Evolutionary conservation across 2,113 vertebrate genomes (phyloP), one percentile per base, ranked within the genome.

Genomic region (Nibea coibor): DNA sequence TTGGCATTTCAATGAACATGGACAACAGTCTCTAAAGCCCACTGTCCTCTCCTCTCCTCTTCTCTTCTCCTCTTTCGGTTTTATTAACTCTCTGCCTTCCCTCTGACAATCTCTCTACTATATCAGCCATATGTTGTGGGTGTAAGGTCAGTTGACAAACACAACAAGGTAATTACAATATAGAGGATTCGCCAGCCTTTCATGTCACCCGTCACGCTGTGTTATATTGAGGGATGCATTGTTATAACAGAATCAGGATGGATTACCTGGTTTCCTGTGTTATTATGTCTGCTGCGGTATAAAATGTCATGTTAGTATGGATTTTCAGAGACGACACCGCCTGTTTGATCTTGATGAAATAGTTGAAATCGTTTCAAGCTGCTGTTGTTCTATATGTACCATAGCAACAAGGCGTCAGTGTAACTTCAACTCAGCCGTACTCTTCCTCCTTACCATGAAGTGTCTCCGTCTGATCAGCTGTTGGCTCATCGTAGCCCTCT

Each of bases 391-490:
- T 69, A 19, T 73, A 54, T 87, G 91, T 84, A 71, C 88, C 88
- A 90, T 88, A 82, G 86, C 85, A 93, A 90, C 90, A 77, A 77
- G 63, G 35, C 67, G 11, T 78, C 28, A 9, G 83, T 83, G 83
- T 61, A 79, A 71, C 80, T 82, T 83, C 42, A 85, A 81, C 65
- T 78, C 54, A 76, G 80, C 69, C 62, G 2, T 75, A 72, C 83
- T 77, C 83, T 86, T 86, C 84, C 78, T 86, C 50, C 81, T 80
- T 80, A 68, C 61, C 86, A 26, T 74, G 62, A 86, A 86, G 84
- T 85, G 89, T 91, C 85, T 82, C 89, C 89, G 87, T 93, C 89
- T 93, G 91, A 70, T 89, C 87, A 80, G 73, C 78, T 80, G 71
- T 85, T 87, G 90, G 84, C 81, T 91, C 84, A 78, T 43, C 72